phyloP scores from a whole-genome alignment of 35 echinoderm and acorn worm genomes.

The Apostichopus californicus region DNA sequence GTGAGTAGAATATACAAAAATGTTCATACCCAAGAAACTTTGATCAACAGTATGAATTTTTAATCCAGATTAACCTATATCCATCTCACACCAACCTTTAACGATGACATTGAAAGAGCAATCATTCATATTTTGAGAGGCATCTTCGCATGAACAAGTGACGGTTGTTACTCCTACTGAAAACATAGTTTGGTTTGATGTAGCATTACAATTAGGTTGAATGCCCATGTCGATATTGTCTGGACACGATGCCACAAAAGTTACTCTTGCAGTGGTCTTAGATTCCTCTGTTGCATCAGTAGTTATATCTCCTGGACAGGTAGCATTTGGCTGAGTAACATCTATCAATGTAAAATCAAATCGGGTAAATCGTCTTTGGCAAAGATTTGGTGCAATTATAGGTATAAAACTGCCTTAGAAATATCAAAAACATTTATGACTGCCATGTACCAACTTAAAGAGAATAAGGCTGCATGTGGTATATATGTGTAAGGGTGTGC shows the following conservation, averaged over 20 bases:
- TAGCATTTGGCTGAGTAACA: neutral
- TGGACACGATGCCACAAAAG: neutral
- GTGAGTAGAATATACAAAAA: no score
- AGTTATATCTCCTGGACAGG: neutral
- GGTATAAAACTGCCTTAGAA: no score
- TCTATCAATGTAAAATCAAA: neutral
- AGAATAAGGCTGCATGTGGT: no score
- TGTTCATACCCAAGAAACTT: no score
- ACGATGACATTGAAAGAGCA: neutral
- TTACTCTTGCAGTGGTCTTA: neutral
- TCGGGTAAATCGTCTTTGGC: no score
- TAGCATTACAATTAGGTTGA: neutral
- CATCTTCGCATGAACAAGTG: neutral
- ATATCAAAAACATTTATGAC: no score
- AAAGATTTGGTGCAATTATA: no score
- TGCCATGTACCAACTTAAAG: no score
- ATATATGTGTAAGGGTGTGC: no score
- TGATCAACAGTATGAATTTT: no score
- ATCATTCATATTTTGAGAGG: neutral
- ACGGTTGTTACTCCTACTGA: neutral
- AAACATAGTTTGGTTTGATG: neutral
- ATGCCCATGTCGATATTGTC: neutral
- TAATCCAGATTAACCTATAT: no score
- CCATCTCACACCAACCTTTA: neutral
- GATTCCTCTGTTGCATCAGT: neutral